Evolutionary conservation across 37 sponge, comb jelly and placozoan species (phyloP), one percentile per base, ranked within the genome.

Genomic region (Ephydatia muelleri): DNA sequence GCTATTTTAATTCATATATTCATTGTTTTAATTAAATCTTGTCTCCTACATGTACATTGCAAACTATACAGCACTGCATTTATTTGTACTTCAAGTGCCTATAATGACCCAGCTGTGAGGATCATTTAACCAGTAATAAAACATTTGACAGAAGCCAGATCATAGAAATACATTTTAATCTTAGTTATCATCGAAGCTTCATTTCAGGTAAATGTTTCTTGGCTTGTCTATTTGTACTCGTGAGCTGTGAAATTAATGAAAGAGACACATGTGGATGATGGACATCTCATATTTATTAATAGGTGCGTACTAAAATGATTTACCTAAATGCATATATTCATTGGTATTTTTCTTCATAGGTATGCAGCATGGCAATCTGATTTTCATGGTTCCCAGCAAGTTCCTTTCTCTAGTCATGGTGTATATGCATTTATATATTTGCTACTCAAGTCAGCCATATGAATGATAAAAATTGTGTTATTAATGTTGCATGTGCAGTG

Each of bases 241-340:
- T 19, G 96, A 96, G 90, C 82, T 65, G 67, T 96, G 80, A 88
- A 74, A 25, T 91, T 90, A 47, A 23, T 92, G 38, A 90, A 86
- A 28, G 83, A 88, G 71, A 85, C 91, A 12, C 72, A 49, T 64
- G 82, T 88, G 28, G 91, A 95, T 77, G 73, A 79, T 32, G 96
- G 96, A 43, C 93, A 96, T 39, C 80, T 96, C 27, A 27, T 96
- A 77, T 78, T 86, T 36, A 19, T 95, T 9, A 93, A 93, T 75
- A 93, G 93, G 93, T 93, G 43, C 11, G 49, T 26, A 25, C 29
- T 36, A 32, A 23, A 14, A 37, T 2, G 12, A 43, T 78, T 21
- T n/a, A 9, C 39, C 28, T 77, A 35, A 38, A 65, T 66, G 13
- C 5, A 2, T 11, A 2, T 28, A 21, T 72, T 3, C 16, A 34